Conservation (phyloP, 1,140 invertebrate species). For the Rhagoletis zephyria region DNA sequence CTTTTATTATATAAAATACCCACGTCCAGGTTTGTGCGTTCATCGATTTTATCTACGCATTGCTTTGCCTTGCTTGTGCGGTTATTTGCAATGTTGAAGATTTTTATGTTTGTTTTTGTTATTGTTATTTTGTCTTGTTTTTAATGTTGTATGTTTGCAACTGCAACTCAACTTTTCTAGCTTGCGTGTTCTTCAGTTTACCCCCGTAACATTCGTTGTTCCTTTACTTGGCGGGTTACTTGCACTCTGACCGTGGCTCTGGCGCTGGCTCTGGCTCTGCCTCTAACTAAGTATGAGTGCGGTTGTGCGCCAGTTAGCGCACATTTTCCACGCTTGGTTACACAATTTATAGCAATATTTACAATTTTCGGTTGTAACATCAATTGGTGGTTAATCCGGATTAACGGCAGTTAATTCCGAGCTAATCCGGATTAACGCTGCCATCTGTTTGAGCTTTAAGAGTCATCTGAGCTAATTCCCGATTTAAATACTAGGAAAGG, state of each 20-base stretch:
- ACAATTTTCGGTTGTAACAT: no score
- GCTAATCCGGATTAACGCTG: no score
- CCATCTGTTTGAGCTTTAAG: no score
- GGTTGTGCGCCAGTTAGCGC: no score
- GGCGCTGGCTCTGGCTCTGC: no score
- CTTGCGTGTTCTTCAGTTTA: background rate
- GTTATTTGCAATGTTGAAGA: background rate
- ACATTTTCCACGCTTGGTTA: no score
- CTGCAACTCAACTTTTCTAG: constrained; percentile 29
- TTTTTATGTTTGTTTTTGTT: background rate
- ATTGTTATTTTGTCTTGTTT: background rate
- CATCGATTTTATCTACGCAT: constrained; percentile 32
- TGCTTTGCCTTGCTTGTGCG: background rate
- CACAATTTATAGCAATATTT: no score
- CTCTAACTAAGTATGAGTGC: no score
- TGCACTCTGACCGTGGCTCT: background rate
- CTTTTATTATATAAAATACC: background rate
- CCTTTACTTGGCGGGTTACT: background rate
- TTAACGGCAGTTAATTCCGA: no score
- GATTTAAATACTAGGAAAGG: no score
- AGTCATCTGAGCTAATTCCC: no score
- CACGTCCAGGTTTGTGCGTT: background rate
- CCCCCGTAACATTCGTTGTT: background rate
- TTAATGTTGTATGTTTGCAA: background rate
- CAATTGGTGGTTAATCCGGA: no score